Percentiles rank a stretch among this genome's conserved stretches.
Conservation (phyloP, 2,113 vertebrate species). For the Cisticola juncidis region DNA sequence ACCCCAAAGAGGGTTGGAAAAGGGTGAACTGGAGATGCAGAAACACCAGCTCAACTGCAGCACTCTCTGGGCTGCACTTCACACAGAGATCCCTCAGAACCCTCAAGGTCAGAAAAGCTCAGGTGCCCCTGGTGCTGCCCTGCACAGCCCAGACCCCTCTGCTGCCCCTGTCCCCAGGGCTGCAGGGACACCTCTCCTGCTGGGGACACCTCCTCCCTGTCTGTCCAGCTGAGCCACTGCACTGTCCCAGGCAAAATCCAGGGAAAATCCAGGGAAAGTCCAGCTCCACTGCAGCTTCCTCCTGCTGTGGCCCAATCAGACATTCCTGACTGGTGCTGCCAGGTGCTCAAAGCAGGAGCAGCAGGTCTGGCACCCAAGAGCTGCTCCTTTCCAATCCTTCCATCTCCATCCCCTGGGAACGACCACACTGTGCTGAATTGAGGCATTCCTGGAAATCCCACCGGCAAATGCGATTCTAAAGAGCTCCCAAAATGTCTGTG, state of each 20-base stretch:
- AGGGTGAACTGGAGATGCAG: neutral
- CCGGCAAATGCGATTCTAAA: neutral
- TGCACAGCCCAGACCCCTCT: neutral
- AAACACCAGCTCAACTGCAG: neutral
- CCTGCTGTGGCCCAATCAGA: neutral
- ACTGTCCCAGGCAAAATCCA: neutral
- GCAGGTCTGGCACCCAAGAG: neutral
- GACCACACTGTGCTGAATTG: accelerated
- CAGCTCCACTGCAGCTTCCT: neutral
- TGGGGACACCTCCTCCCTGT: neutral
- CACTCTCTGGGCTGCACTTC: neutral
- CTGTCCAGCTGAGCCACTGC: accelerated
- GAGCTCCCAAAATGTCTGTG: neutral
- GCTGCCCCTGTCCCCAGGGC: neutral
- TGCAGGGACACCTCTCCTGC: neutral
- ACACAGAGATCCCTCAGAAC: neutral
- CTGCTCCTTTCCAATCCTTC: neutral
- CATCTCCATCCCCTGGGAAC: neutral
- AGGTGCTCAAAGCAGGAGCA: neutral
- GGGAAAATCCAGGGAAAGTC: neutral
- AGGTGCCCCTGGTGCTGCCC: neutral
- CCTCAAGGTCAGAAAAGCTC: neutral
- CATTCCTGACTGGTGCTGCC: accelerated
- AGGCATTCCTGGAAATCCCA: neutral
- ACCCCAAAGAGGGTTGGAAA: accelerated